A percentile compares a stretch with the other conserved stretches of the same genome.
Conservation (phyloP, 92 coral and sea anemone species). For the Pocillopora grandis region DNA sequence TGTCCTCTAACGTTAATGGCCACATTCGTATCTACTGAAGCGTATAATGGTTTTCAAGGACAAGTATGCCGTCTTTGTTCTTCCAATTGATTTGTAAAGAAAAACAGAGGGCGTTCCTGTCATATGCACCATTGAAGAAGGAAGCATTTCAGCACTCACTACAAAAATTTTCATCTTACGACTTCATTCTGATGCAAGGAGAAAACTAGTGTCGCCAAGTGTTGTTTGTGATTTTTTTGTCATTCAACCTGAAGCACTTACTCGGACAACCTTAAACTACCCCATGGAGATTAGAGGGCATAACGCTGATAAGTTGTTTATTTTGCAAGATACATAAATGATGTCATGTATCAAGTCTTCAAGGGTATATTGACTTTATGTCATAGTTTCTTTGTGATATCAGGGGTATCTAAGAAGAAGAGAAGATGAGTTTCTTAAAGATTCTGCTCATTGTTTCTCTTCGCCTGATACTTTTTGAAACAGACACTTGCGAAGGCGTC, state of each 20-base stretch:
- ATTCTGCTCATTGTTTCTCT: constrained; percentile 15
- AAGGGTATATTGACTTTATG: constrained; percentile 2
- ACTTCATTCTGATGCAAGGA: too few relatives aligned
- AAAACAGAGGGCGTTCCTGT: constrained; percentile 9
- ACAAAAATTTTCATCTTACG: too few relatives aligned
- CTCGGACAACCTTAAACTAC: background rate
- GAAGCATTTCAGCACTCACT: background rate
- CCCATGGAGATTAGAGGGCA: background rate
- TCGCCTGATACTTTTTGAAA: background rate
- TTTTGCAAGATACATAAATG: background rate
- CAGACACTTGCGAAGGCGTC: background rate
- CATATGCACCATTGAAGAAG: background rate
- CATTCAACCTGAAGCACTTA: background rate
- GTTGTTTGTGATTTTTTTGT: too few relatives aligned
- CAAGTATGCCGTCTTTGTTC: background rate
- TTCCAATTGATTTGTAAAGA: background rate
- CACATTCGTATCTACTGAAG: background rate
- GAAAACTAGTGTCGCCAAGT: too few relatives aligned
- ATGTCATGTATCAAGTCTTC: background rate
- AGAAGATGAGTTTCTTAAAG: background rate
- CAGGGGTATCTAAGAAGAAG: too few relatives aligned
- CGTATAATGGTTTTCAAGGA: constrained; percentile 1
- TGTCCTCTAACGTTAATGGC: background rate
- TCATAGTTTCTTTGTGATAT: background rate
- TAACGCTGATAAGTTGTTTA: background rate